Evolutionary conservation across 1,140 invertebrate species (phyloP).

Genomic region (Pogonomyrmex barbatus): DNA sequence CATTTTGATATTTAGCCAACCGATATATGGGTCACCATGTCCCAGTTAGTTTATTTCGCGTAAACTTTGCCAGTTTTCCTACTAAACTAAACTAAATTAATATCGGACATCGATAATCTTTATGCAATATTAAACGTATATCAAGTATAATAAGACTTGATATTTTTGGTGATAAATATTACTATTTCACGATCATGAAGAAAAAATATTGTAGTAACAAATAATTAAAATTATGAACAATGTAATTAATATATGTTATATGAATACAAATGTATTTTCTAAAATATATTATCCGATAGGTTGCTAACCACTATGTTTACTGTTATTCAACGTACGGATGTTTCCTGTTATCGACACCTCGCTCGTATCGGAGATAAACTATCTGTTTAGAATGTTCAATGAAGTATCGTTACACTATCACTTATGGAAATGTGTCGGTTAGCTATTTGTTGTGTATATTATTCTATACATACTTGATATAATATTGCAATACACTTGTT

Average conservation of each 20-base stretch:
- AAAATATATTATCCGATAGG: background rate
- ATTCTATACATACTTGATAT: background rate
- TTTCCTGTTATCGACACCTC: constrained; percentile 48
- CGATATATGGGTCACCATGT: background rate
- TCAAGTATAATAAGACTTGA: background rate
- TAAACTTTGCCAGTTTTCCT: background rate
- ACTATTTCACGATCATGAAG: background rate
- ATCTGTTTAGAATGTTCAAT: constrained; percentile 26
- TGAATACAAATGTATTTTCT: background rate
- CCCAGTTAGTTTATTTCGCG: background rate
- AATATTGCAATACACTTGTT: background rate
- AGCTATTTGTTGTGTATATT: background rate
- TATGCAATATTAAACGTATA: background rate
- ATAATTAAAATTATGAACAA: background rate
- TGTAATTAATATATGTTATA: background rate
- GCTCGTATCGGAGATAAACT: constrained; percentile 46
- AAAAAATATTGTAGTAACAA: background rate
- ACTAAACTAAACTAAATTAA: background rate
- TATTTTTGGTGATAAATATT: background rate
- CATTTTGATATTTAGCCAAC: constrained; percentile 58
- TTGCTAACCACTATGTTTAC: constrained; percentile 26
- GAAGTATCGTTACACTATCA: constrained; percentile 28
- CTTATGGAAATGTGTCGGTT: background rate
- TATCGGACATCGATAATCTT: background rate
- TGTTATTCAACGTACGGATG: background rate